Percentiles rank a stretch among this genome's conserved stretches.
Conservation (phyloP, 1,140 invertebrate genomes). For the Drosophila parvula region DNA sequence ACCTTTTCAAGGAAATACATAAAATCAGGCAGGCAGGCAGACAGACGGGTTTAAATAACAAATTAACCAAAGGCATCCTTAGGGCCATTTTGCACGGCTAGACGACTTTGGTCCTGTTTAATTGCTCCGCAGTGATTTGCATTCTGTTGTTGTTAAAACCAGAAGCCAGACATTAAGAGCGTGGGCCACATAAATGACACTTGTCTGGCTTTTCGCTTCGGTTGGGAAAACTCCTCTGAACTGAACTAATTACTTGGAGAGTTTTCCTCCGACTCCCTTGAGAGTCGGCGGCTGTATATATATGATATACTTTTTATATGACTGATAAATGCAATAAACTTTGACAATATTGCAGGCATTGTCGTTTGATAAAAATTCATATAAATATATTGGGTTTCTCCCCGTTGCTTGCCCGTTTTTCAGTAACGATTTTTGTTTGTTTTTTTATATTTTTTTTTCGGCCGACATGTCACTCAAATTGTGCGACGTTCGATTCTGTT, state of each 20-base stretch:
- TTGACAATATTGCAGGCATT: slow-evolving; percentile 62
- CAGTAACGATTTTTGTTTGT: slow-evolving; percentile 6
- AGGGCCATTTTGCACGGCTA: slow-evolving; percentile 56
- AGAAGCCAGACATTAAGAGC: slow-evolving; percentile 23
- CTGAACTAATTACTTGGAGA: slow-evolving; percentile 50
- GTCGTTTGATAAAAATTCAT: slow-evolving; percentile 68
- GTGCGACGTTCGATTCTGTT: slow-evolving; percentile 64
- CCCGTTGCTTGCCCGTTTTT: slow-evolving; percentile 7
- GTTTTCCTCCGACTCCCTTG: slow-evolving; percentile 28
- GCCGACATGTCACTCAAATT: slow-evolving; percentile 76
- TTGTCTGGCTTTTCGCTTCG: slow-evolving; percentile 47
- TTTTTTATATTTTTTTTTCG: slow-evolving; percentile 19
- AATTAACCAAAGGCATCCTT: slow-evolving; percentile 51
- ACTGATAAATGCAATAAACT: slow-evolving; percentile 75
- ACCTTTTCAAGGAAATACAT: slow-evolving; percentile 2
- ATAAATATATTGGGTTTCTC: slow-evolving; percentile 43
- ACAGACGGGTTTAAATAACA: slow-evolving; percentile 65
- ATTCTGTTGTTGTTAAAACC: slow-evolving; percentile 33
- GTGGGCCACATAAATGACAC: slow-evolving; percentile 37
- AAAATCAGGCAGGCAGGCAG: slow-evolving; percentile 1
- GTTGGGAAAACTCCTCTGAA: slow-evolving; percentile 35
- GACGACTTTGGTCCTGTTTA: slow-evolving; percentile 66
- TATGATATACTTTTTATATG: slow-evolving; percentile 14
- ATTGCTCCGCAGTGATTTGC: slow-evolving; percentile 73
- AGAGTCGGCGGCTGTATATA: neutral